Evolutionary conservation across 2,113 vertebrate species (phyloP), one percentile per base, ranked within the genome.

Genomic region (Cebidichthys violaceus): DNA sequence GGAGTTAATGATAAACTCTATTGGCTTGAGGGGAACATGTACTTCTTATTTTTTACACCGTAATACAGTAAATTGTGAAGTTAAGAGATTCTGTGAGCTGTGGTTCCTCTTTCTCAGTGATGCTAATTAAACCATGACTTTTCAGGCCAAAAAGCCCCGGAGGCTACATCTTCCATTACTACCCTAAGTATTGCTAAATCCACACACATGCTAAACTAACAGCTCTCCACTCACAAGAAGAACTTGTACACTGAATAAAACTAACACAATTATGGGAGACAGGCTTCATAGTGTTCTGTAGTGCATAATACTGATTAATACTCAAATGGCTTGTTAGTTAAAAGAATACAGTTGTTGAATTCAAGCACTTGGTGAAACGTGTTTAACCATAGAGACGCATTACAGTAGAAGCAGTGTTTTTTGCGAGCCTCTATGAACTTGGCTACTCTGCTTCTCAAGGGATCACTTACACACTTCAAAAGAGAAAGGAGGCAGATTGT

Each of bases 41-140:
- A 90, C 89, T 92, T 90, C 86, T 89, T 87, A 89, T 90, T 89
- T 93, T 86, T 81, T 81, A 31, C 24, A 18, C 79, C 82, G 84
- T 88, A 91, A 92, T 93, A 85, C 90, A 88, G 88, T 91, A 91
- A 91, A 93, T 90, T 47, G 82, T 78, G 76, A 93, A 93, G 90
- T 84, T 88, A 86, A 81, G 89, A 87, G 84, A 92, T 90, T 88
- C 89, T 91, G 88, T 65, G 77, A 91, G 88, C 87, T 86, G 88
- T 91, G 92, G 92, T 91, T 93, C 87, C 86, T 92, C 86, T 77
- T 43, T 93, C 91, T 92, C 88, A 88, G 79, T 81, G 88, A 91
- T 90, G 92, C 92, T 95, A 94, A 95, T 95, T 95, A 96, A 95
- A 93, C 86, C 84, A 83, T 75, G 91, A 92, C 92, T 92, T 89